These are phyloP conservation scores for Garrulus glandarius DNA, from an alignment of 2,797 vertebrate species.

Conservation along the genomic window DNA sequence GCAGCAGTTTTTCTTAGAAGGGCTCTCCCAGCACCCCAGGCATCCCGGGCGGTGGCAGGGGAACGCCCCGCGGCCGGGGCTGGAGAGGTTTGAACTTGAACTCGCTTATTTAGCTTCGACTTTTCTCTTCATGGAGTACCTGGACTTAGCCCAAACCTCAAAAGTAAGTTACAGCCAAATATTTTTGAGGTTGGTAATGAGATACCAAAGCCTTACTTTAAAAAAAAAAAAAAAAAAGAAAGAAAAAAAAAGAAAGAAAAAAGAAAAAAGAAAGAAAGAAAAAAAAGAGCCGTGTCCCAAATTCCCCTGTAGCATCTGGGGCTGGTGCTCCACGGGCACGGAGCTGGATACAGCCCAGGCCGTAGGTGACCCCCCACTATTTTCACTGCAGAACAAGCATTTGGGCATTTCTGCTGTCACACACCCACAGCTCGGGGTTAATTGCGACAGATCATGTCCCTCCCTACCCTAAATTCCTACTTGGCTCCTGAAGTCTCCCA, in stretches of 20 bases:
- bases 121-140: slow-evolving; percentile 58
- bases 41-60: not conserved
- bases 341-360: not conserved
- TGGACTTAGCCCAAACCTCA: slow-evolving; percentile 70
- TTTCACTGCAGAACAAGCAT: not conserved
- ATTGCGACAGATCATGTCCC: fast-evolving
- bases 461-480: not conserved
- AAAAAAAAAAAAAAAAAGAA: not conserved
- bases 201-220: slow-evolving; percentile 13
- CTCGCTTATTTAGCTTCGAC: slow-evolving; percentile 63
- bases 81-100: slow-evolving; percentile 63
- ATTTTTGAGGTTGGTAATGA: slow-evolving; percentile 66
- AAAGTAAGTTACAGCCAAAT: slow-evolving; percentile 63
- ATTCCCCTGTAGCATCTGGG: slow-evolving; percentile 15
- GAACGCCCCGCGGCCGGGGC: not conserved
- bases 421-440: not conserved
- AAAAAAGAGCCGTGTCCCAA: not conserved
- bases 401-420: fast-evolving
- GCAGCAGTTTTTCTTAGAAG: slow-evolving; percentile 51
- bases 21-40: slow-evolving; percentile 22
- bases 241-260: not conserved
- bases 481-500: not conserved
- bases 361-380: fast-evolving
- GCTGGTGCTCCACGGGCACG: not conserved
- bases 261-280: not conserved